Percentiles rank a stretch among this genome's conserved stretches.
Evolutionary conservation across 23 tunicate species (phyloP).

Genomic region (Trididemnum nubilum): DNA sequence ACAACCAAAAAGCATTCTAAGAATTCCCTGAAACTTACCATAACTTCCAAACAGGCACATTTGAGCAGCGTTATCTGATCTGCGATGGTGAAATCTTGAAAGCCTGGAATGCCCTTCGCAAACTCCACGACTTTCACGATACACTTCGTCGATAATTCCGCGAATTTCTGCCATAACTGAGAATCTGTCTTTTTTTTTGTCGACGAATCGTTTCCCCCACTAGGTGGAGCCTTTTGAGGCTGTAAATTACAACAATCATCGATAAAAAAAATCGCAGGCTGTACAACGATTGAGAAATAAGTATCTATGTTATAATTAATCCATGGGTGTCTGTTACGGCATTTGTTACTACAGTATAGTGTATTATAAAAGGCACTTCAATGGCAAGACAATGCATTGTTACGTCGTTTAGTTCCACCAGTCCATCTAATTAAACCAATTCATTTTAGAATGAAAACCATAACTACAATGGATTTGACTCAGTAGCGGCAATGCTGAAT

Average conservation of each 20-base stretch:
- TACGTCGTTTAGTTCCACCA: too few relatives aligned
- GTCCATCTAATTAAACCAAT: too few relatives aligned
- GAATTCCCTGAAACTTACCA: constrained; percentile 87
- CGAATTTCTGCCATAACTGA: constrained; percentile 82
- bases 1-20: too few relatives aligned
- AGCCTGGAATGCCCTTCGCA: constrained; percentile 94
- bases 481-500: too few relatives aligned
- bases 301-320: too few relatives aligned
- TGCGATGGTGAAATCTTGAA: constrained; percentile 88
- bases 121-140: constrained; percentile 94
- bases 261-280: too few relatives aligned
- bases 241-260: background rate
- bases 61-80: constrained; percentile 93
- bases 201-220: background rate
- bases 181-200: constrained; percentile 50
- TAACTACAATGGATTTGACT: too few relatives aligned
- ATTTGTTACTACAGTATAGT: too few relatives aligned
- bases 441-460: too few relatives aligned
- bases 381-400: too few relatives aligned
- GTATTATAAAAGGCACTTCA: too few relatives aligned
- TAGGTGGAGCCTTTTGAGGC: constrained; percentile 8
- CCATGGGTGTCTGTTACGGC: too few relatives aligned
- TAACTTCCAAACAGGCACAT: constrained; percentile 93
- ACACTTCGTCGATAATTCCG: constrained; percentile 83
- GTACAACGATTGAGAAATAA: background rate